These are phyloP conservation scores for Pimephales promelas DNA, from an alignment of 2,113 vertebrate genomes.

Conservation along the genomic window DNA sequence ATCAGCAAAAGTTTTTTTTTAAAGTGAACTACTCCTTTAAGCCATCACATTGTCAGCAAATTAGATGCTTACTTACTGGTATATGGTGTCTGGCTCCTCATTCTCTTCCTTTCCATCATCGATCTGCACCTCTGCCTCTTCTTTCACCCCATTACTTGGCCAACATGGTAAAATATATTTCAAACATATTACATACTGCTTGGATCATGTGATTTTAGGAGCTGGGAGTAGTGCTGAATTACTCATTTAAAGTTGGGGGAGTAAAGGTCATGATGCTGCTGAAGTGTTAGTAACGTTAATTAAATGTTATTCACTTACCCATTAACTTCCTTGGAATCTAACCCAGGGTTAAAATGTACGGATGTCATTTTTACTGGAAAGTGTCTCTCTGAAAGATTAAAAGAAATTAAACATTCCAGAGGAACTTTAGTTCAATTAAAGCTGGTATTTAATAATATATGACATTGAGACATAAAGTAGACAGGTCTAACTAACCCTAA, in stretches of 20 bases:
- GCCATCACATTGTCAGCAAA: background rate
- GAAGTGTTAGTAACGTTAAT: slow-evolving; percentile 14
- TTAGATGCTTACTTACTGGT: slow-evolving; percentile 73
- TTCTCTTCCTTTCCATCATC: slow-evolving; percentile 81
- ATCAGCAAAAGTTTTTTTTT: no score
- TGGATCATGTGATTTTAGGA: background rate
- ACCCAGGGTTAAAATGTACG: slow-evolving; percentile 77
- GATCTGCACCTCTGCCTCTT: slow-evolving; percentile 80
- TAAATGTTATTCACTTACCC: slow-evolving; percentile 73
- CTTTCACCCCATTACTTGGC: slow-evolving; percentile 65
- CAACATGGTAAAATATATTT: no score
- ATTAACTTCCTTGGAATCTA: slow-evolving; percentile 68
- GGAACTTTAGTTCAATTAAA: background rate
- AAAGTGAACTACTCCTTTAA: no score
- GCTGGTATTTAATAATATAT: no score
- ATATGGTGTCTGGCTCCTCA: slow-evolving; percentile 70
- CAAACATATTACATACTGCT: background rate
- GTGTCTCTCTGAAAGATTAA: slow-evolving; percentile 22
- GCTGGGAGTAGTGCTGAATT: background rate
- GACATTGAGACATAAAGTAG: background rate
- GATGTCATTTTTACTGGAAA: slow-evolving; percentile 74
- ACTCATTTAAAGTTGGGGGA: background rate
- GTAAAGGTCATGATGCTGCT: slow-evolving; percentile 39
- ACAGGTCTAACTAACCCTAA: background rate
- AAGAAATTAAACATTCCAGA: background rate